Percentiles rank a stretch among this genome's conserved stretches.
These are phyloP conservation scores for Euzophera pinguis DNA, from an alignment of 2,888 invertebrate species.

Conservation along the genomic window DNA sequence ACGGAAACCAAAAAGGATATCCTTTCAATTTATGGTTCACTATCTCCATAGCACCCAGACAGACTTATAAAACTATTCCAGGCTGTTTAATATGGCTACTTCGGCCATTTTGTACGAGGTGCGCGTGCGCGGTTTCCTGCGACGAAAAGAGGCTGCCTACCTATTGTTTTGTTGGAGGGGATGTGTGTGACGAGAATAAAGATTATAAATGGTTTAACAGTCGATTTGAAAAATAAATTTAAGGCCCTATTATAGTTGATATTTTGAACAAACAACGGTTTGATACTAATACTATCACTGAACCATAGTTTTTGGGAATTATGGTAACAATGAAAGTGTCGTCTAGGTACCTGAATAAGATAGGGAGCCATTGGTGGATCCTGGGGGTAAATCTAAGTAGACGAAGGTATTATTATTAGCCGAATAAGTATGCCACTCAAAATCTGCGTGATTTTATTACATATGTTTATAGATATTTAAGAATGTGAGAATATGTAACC, in stretches of 20 bases:
- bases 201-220: constrained; percentile 46
- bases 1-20: constrained; percentile 71
- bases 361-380: too few species aligned
- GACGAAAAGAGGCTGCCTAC: constrained; percentile 71
- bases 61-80: constrained; percentile 52
- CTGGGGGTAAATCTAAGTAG: too few species aligned
- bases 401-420: too few species aligned
- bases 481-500: too few species aligned
- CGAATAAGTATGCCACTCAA: too few species aligned
- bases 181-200: constrained; percentile 64
- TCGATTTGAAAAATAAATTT: constrained; percentile 51
- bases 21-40: constrained; percentile 63
- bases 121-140: constrained; percentile 75
- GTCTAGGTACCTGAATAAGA: too few species aligned
- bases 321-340: too few species aligned
- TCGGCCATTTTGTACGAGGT: constrained; percentile 59
- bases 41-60: constrained; percentile 69
- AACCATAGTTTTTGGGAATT: too few species aligned
- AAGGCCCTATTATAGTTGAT: background rate
- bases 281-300: too few species aligned
- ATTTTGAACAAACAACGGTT: too few species aligned
- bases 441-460: too few species aligned
- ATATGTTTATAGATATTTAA: too few species aligned
- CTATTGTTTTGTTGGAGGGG: constrained; percentile 71
- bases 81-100: constrained; percentile 50